phyloP scores from a whole-genome alignment of 2,113 vertebrate species.

The Uria lomvia region DNA sequence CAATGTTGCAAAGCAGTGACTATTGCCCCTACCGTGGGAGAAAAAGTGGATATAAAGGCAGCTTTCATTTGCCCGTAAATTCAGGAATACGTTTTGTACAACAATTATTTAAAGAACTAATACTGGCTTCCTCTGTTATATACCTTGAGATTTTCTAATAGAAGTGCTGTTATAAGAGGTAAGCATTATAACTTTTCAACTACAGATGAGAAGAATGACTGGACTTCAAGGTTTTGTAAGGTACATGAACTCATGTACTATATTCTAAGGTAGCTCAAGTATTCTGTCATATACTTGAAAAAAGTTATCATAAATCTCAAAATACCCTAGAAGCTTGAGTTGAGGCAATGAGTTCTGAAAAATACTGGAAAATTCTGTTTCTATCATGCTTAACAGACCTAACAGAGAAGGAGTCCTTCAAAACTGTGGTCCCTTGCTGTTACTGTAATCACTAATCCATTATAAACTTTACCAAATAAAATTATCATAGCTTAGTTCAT shows the following conservation, averaged over 20 bases:
- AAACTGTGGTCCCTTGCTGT: neutral
- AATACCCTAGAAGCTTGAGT: neutral
- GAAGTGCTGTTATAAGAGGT: neutral
- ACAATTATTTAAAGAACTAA: neutral
- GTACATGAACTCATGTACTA: neutral
- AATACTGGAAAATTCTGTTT: neutral
- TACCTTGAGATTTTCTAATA: neutral
- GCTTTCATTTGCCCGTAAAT: neutral
- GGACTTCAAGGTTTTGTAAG: neutral
- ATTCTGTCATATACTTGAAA: neutral
- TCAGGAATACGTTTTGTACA: neutral
- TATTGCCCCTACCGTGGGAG: neutral
- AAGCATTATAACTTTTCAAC: neutral
- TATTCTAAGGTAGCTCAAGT: neutral
- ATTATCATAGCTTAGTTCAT: neutral
- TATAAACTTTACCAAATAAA: neutral
- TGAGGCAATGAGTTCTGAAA: neutral
- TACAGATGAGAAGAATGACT: neutral
- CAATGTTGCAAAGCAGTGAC: neutral
- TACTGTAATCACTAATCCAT: neutral
- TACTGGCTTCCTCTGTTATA: neutral
- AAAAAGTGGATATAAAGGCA: neutral
- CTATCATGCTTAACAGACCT: neutral
- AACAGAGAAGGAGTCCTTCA: neutral
- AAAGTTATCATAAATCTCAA: neutral